Evolutionary conservation across 2,113 vertebrate species (phyloP).

Genomic region (Phalacrocorax pelagicus): DNA sequence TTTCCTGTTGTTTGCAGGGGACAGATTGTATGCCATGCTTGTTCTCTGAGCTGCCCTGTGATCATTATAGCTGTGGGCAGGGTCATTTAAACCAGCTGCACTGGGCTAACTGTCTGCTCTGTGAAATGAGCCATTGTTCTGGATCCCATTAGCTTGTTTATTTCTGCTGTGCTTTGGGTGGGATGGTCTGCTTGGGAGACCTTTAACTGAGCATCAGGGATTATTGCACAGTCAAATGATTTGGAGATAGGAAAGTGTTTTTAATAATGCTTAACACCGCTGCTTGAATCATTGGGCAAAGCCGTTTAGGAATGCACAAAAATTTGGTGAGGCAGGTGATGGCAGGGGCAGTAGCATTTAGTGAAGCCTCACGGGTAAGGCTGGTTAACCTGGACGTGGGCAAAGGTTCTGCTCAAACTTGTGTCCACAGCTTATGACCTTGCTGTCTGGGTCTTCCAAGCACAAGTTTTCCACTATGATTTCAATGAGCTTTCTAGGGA

Average conservation of each 20-base stretch:
- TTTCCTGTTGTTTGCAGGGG: neutral
- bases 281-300: neutral
- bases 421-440: neutral
- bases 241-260: neutral
- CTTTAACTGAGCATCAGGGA: slow-evolving; percentile 39
- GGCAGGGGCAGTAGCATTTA: neutral
- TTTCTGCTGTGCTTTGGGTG: slow-evolving; percentile 30
- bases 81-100: slow-evolving; percentile 55
- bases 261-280: neutral
- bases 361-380: neutral
- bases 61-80: slow-evolving; percentile 37
- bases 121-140: slow-evolving; percentile 61
- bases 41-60: slow-evolving; percentile 23
- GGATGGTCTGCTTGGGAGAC: slow-evolving; percentile 27
- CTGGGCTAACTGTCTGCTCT: slow-evolving; percentile 38
- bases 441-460: neutral
- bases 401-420: neutral
- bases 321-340: neutral
- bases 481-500: neutral
- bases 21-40: neutral
- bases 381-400: neutral
- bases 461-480: neutral
- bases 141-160: slow-evolving; percentile 45
- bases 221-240: neutral
- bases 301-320: neutral